A percentile compares a stretch with the other conserved stretches of the same genome.
Conservation (phyloP, 2,888 invertebrate genomes). For the Acleris holmiana region DNA sequence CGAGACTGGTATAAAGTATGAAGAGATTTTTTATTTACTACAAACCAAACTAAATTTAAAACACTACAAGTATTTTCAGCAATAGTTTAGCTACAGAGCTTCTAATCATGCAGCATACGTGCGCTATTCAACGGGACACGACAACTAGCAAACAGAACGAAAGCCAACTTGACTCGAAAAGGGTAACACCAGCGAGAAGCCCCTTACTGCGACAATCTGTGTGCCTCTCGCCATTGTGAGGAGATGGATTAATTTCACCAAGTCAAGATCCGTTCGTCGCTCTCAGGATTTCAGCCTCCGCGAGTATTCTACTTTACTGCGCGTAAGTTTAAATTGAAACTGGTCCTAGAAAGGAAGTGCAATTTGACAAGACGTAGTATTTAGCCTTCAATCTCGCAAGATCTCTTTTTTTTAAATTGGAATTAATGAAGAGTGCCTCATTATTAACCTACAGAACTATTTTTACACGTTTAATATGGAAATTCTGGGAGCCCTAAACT, state of each 20-base stretch:
- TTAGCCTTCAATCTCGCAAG: constrained; percentile 49
- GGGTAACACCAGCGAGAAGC: neutral
- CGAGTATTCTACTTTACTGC: constrained; percentile 72
- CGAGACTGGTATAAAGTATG: no score
- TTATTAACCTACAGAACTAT: neutral
- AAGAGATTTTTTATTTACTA: no score
- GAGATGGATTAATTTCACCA: constrained; percentile 78
- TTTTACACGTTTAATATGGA: no score
- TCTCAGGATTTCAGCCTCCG: constrained; percentile 65
- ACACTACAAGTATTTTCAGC: no score
- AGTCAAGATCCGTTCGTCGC: constrained; percentile 72
- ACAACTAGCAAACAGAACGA: neutral
- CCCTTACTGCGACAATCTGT: constrained; percentile 15
- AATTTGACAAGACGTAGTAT: constrained; percentile 71
- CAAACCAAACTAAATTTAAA: no score
- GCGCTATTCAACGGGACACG: neutral
- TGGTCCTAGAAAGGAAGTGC: constrained; percentile 62
- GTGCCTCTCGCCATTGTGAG: constrained; percentile 53
- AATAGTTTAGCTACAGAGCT: no score
- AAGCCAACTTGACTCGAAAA: neutral
- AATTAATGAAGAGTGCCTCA: neutral
- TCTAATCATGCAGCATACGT: no score
- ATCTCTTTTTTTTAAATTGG: constrained; percentile 10
- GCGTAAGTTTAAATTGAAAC: constrained; percentile 77
- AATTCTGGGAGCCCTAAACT: no score